Percentiles rank a stretch among this genome's conserved stretches.
Evolutionary conservation across 1,140 invertebrate genomes (phyloP).

Genomic region (Macrocentrus cingulum): DNA sequence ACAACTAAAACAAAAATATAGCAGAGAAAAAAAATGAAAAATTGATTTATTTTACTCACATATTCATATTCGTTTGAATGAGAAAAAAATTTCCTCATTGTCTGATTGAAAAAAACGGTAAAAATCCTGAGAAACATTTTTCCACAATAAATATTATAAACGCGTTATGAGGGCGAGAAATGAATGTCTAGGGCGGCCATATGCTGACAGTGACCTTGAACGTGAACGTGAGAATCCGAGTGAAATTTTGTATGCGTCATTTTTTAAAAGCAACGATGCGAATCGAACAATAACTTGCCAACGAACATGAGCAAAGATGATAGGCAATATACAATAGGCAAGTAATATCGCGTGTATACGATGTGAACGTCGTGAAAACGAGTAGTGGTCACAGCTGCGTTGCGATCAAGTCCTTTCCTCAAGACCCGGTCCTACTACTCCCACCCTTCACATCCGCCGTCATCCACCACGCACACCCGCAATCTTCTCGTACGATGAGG

Average conservation of each 20-base stretch:
- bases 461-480: slow-evolving; percentile 15
- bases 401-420: slow-evolving; percentile 21
- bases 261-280: not conserved
- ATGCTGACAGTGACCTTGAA: slow-evolving; percentile 25
- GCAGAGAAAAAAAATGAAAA: too few relatives aligned
- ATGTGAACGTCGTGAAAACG: slow-evolving; percentile 24
- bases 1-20: too few relatives aligned
- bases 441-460: slow-evolving; percentile 14
- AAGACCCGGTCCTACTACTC: slow-evolving; percentile 15
- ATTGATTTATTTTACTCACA: too few relatives aligned
- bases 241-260: not conserved
- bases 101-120: too few relatives aligned
- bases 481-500: slow-evolving; percentile 22
- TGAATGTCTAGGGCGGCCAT: slow-evolving; percentile 8
- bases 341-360: slow-evolving; percentile 26
- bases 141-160: too few relatives aligned
- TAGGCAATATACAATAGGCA: not conserved
- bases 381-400: slow-evolving; percentile 24
- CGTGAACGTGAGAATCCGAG: not conserved
- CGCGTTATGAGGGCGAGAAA: too few relatives aligned
- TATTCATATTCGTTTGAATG: too few relatives aligned
- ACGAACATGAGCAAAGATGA: too few relatives aligned
- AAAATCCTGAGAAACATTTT: too few relatives aligned
- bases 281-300: too few relatives aligned
- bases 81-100: too few relatives aligned